phyloP scores from a whole-genome alignment of 2,113 vertebrate genomes.

The Gallinago paraguaiae region DNA sequence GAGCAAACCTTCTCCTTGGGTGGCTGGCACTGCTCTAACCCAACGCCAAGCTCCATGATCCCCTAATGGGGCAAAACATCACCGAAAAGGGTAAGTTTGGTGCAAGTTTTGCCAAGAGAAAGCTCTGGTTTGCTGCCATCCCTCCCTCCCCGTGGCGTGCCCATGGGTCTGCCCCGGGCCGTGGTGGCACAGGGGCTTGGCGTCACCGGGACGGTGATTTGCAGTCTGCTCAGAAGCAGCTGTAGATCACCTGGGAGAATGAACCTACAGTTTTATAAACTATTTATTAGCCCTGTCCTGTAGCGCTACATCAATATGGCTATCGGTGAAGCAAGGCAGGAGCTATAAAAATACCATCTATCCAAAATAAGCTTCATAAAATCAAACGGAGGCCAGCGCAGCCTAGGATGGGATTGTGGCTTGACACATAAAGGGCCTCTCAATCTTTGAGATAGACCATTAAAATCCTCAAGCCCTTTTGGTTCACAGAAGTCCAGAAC shows the following conservation, averaged over 20 bases:
- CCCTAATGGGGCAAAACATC: not conserved
- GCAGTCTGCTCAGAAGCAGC: slow-evolving; percentile 55
- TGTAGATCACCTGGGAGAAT: slow-evolving; percentile 69
- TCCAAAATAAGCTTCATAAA: slow-evolving; percentile 77
- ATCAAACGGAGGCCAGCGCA: slow-evolving; percentile 70
- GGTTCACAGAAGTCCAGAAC: slow-evolving; percentile 73
- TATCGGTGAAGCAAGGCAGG: slow-evolving; percentile 76
- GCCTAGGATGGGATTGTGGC: slow-evolving; percentile 68
- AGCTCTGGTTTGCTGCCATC: not conserved
- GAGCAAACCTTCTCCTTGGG: not conserved
- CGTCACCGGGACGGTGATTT: not conserved
- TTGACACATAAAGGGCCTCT: slow-evolving; percentile 75
- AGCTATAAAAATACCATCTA: slow-evolving; percentile 79
- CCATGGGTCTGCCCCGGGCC: not conserved
- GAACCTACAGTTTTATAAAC: slow-evolving; percentile 77
- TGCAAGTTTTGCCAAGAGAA: not conserved
- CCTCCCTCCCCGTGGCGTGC: rapidly evolving
- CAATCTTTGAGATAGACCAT: slow-evolving; percentile 78
- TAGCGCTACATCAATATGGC: slow-evolving; percentile 74
- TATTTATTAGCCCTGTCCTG: slow-evolving; percentile 79
- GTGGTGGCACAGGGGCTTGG: rapidly evolving
- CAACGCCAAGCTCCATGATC: not conserved
- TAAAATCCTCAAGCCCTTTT: slow-evolving; percentile 75
- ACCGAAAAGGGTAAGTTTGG: not conserved
- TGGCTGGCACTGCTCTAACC: not conserved